Evolutionary conservation across 2,797 vertebrate species (phyloP).

Genomic region (Aplochiton taeniatus): DNA sequence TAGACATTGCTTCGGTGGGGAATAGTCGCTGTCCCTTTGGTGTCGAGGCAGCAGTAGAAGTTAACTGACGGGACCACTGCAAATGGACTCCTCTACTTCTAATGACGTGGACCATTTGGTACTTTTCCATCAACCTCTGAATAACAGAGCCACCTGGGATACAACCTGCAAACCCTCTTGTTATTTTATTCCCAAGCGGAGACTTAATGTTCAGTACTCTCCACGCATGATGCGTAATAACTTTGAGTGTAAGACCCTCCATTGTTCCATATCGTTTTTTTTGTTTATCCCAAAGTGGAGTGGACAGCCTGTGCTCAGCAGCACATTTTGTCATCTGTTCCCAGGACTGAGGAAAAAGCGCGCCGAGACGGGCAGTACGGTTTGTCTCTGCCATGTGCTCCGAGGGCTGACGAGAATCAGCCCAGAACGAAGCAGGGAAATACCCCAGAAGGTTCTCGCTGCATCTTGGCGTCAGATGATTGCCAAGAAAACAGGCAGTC

Average conservation of each 20-base stretch:
- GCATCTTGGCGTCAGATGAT: neutral
- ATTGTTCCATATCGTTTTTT: neutral
- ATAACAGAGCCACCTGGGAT: conserved; percentile 17
- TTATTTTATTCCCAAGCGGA: neutral
- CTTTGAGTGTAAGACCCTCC: neutral
- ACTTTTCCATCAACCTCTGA: conserved; percentile 42
- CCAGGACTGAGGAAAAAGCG: no score
- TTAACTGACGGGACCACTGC: conserved; percentile 14
- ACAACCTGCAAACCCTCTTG: conserved; percentile 10
- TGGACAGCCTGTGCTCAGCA: neutral
- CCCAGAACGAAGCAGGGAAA: conserved; percentile 1
- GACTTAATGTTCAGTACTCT: neutral
- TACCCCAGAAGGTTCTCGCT: conserved; percentile 4
- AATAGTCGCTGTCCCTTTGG: neutral
- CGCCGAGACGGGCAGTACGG: neutral
- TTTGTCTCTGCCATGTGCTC: neutral
- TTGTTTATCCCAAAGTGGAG: conserved; percentile 4
- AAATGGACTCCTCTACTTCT: conserved; percentile 3
- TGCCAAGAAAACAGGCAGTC: conserved; percentile 4
- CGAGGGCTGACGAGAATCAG: neutral
- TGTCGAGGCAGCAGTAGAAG: conserved; percentile 12
- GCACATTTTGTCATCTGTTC: neutral
- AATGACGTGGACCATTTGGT: conserved; percentile 23
- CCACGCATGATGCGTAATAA: neutral
- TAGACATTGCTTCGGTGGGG: neutral